Conservation (phyloP, 92 coral and sea anemone species). For the Zoanthus sociatus region DNA sequence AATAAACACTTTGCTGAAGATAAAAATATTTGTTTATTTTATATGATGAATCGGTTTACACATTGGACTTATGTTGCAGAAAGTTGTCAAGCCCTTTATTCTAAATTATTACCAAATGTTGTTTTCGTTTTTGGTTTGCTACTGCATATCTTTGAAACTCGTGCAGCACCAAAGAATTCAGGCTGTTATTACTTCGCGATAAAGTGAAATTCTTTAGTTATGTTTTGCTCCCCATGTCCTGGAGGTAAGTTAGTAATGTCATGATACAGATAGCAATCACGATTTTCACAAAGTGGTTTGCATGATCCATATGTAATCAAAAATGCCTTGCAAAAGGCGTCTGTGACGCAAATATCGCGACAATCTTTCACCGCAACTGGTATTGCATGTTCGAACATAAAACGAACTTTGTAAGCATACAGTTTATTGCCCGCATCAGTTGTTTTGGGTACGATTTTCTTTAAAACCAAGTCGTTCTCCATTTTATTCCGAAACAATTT, state of each 20-base stretch:
- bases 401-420: background rate
- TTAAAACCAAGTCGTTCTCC: background rate
- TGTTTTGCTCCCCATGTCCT: background rate
- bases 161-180: background rate
- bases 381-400: background rate
- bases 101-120: background rate
- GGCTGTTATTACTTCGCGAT: background rate
- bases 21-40: background rate
- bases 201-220: background rate
- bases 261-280: background rate
- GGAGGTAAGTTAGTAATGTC: background rate
- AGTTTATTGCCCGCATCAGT: background rate
- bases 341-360: background rate
- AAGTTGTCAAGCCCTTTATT: background rate
- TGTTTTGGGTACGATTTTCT: background rate
- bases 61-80: background rate
- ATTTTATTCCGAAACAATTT: background rate
- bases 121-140: background rate
- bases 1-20: too few species aligned
- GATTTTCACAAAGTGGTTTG: background rate
- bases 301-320: background rate
- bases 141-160: background rate
- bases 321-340: constrained; percentile 10
- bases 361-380: background rate
- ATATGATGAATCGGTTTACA: background rate